Evolutionary conservation across 1,140 invertebrate species (phyloP).

Genomic region (Subanguina moxae): DNA sequence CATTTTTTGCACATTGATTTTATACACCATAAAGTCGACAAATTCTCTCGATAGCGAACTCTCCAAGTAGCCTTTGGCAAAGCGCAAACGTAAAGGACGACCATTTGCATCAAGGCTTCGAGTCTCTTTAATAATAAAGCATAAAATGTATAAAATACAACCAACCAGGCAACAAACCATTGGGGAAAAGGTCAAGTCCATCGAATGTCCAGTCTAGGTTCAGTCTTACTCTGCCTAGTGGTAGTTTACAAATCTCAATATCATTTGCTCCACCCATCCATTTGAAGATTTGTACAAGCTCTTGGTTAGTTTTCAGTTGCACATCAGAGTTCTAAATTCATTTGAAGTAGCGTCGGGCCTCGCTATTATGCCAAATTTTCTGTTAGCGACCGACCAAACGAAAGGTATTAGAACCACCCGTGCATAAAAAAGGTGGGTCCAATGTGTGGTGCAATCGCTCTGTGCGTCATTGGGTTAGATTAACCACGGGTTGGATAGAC

Average conservation of each 20-base stretch:
- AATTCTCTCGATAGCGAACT: neutral
- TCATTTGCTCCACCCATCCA: constrained; percentile 50
- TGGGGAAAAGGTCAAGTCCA: constrained; percentile 9
- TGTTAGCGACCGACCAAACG: no score
- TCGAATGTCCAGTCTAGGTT: neutral
- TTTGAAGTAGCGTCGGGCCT: no score
- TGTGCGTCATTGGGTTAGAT: no score
- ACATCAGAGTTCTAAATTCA: constrained; percentile 48
- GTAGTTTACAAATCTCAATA: constrained; percentile 29
- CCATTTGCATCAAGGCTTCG: neutral
- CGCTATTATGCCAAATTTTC: constrained; percentile 12
- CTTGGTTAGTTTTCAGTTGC: constrained; percentile 37
- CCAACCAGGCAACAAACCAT: constrained; percentile 2
- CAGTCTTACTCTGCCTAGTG: neutral
- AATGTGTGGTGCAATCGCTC: no score
- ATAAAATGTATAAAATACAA: neutral
- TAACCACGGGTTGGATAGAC: no score
- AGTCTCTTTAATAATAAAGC: constrained; percentile 7
- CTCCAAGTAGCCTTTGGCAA: constrained; percentile 10
- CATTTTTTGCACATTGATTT: constrained; percentile 2
- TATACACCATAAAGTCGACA: constrained; percentile 2
- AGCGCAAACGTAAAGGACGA: neutral
- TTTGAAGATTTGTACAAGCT: constrained; percentile 39
- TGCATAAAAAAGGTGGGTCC: no score
- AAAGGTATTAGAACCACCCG: no score